Evolutionary conservation across 1,140 invertebrate genomes (phyloP), one percentile per base, ranked within the genome.

Genomic region (Atta texana): DNA sequence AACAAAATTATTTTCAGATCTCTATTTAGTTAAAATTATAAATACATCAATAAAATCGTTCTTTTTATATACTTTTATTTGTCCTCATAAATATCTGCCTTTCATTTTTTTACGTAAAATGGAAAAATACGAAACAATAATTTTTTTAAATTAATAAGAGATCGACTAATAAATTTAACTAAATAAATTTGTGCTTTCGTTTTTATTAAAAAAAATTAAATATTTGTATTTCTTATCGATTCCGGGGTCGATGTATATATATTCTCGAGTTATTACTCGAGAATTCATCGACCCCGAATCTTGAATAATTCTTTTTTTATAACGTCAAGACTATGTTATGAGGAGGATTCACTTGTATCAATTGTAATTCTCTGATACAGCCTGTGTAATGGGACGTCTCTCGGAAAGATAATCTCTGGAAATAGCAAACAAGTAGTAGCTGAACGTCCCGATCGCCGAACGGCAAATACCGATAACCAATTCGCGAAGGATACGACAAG

Each of bases 401-500:
- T 84, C 14, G 12, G 80, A 61, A 84, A 61, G 80, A 74, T 84
- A 84, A 84, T 84, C 80, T 84, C 69, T 84, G 80, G 80, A 84
- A 84, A 84, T 75, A 55, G 80, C 80, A 84, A 84, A 84, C 80
- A 84, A 84, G 69, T 74, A 84, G 80, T 39, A 84, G 69, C 44
- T 61, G 69, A 28, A 51, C 69, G 80, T 28, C 34, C 59, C 75
- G 76, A 74, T 69, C 81, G 87, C 64, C 81, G 78, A 85, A 84
- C 77, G 72, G 90, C 90, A 92, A 91, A 92, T 89, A 91, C 82
- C 88, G 92, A 92, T 92, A 92, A 90, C 90, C 92, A 92, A 92
- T 92, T 91, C 89, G 85, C 91, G 88, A 88, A 90, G 88, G 86
- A 91, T 76, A 87, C 88, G 91, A 86, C 63, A 88, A 68, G 86